Evolutionary conservation across 2,888 invertebrate genomes (phyloP).

Genomic region (Tetropium fuscum): DNA sequence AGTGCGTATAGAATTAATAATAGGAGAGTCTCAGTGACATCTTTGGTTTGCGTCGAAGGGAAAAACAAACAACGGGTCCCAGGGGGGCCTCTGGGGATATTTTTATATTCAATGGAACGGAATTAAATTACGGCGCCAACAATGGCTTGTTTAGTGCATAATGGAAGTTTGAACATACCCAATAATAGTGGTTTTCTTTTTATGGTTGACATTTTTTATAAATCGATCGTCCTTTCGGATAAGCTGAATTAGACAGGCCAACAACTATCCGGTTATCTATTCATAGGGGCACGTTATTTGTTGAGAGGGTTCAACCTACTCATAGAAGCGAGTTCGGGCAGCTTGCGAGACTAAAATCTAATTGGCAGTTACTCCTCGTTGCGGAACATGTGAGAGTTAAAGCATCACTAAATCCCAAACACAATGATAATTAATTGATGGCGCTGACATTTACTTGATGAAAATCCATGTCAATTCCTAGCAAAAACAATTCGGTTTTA

Average conservation of each 20-base stretch:
- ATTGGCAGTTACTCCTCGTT: no score
- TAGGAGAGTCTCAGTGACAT: constrained; percentile 44
- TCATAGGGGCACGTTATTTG: constrained; percentile 19
- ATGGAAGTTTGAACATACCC: constrained; percentile 25
- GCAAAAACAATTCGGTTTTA: no score
- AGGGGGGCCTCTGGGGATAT: constrained; percentile 25
- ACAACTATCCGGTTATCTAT: constrained; percentile 20
- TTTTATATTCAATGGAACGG: constrained; percentile 34
- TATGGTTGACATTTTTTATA: constrained; percentile 21
- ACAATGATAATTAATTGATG: no score
- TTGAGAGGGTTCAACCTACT: background rate
- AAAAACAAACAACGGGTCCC: constrained; percentile 39
- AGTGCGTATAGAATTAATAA: constrained; percentile 43
- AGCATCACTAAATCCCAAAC: no score
- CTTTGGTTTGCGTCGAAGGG: constrained; percentile 37
- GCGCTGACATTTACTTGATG: no score
- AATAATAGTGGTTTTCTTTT: constrained; percentile 28
- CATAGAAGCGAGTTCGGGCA: no score
- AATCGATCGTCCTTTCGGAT: constrained; percentile 18
- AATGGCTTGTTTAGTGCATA: constrained; percentile 41
- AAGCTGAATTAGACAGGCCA: constrained; percentile 16
- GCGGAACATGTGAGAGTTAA: no score
- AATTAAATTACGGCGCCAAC: constrained; percentile 32
- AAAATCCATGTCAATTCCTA: no score
- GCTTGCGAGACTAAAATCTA: no score